Evolutionary conservation across 2,888 invertebrate genomes (phyloP).

Genomic region (Drosophila flavopinicola): DNA sequence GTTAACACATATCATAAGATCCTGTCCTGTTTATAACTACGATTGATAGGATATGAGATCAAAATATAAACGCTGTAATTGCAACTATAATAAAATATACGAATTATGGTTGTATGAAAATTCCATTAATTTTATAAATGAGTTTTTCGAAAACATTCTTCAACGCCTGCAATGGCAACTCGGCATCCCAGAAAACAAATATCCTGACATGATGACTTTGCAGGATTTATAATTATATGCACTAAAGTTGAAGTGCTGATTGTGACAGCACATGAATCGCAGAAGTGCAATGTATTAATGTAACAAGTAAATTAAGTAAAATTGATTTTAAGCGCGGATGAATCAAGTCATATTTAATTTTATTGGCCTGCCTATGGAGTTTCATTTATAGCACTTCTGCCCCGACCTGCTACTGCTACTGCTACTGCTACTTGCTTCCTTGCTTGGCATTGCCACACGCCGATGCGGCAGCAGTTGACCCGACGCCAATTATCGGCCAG

Average conservation of each 20-base stretch:
- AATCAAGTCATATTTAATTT: slow-evolving; percentile 68
- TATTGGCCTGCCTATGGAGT: slow-evolving; percentile 46
- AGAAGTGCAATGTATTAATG: not conserved
- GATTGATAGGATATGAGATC: too few species aligned
- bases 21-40: too few species aligned
- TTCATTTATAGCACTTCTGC: slow-evolving; percentile 14
- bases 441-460: slow-evolving; percentile 24
- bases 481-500: slow-evolving; percentile 67
- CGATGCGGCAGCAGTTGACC: slow-evolving; percentile 57
- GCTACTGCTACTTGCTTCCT: not conserved
- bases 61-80: too few species aligned
- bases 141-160: too few species aligned
- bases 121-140: too few species aligned
- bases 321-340: slow-evolving; percentile 27
- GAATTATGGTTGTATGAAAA: too few species aligned
- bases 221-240: too few species aligned
- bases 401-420: not conserved
- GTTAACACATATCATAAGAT: too few species aligned
- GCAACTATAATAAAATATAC: too few species aligned
- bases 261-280: not conserved
- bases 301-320: slow-evolving; percentile 22
- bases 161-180: too few species aligned
- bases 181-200: too few species aligned
- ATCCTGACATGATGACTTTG: not conserved
- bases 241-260: not conserved